phyloP scores from a whole-genome alignment of 2,888 invertebrate genomes.

The Drosophila paracracens region DNA sequence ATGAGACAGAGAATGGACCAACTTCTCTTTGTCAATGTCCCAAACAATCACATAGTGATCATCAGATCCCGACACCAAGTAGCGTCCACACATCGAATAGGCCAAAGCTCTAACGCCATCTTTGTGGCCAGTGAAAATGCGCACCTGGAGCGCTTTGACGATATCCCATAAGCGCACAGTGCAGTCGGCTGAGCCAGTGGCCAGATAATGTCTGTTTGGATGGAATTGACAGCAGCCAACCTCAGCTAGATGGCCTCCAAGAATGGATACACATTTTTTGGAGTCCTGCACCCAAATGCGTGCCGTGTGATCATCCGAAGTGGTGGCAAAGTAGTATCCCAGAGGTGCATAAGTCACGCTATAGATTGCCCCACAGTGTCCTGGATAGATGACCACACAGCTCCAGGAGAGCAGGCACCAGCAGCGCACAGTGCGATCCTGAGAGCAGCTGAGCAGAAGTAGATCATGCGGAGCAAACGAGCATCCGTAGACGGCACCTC shows the following conservation, averaged over 20 bases:
- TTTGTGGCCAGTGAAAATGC: constrained; percentile 54
- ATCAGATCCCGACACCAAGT: constrained; percentile 51
- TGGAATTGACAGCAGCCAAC: constrained; percentile 57
- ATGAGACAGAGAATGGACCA: constrained; percentile 34
- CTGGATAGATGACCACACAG: constrained; percentile 63
- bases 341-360: constrained; percentile 52
- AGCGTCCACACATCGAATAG: constrained; percentile 60
- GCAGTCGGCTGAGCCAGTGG: constrained; percentile 63
- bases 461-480: constrained; percentile 55
- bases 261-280: constrained; percentile 33
- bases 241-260: constrained; percentile 56
- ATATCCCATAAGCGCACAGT: constrained; percentile 68
- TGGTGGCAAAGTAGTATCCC: constrained; percentile 61
- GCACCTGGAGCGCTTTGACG: constrained; percentile 47
- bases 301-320: constrained; percentile 58
- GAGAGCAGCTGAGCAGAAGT: constrained; percentile 52
- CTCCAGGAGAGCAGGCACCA: constrained; percentile 67
- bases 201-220: constrained; percentile 64
- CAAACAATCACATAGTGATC: constrained; percentile 55
- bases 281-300: constrained; percentile 63
- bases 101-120: constrained; percentile 30
- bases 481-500: constrained; percentile 46
- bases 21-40: constrained; percentile 44
- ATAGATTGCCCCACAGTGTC: constrained; percentile 50
- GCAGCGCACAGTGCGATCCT: constrained; percentile 57